These are phyloP conservation scores for Muntiacus muntjak DNA, from an alignment of 2,113 vertebrate species.

Conservation along the genomic window DNA sequence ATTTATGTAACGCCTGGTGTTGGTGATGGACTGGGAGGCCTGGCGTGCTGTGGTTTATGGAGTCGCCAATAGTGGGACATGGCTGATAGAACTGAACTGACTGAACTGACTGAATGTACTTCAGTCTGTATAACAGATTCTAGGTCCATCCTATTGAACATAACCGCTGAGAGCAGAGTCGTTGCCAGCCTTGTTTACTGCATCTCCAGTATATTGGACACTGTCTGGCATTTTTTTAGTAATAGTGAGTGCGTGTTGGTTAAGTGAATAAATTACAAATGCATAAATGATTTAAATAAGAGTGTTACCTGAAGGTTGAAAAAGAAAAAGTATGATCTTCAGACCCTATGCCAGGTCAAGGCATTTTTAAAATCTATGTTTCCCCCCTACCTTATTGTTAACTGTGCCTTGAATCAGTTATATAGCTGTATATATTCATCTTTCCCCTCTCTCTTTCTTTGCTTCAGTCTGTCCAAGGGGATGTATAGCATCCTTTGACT, in stretches of 20 bases:
- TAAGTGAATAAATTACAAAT: not conserved
- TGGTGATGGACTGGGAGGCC: not conserved
- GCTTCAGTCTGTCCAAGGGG: not conserved
- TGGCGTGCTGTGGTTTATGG: not conserved
- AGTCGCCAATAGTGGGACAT: not conserved
- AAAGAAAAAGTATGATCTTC: not conserved
- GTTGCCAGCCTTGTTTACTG: not conserved
- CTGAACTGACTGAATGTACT: not conserved
- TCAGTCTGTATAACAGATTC: not conserved
- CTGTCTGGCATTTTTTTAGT: not conserved
- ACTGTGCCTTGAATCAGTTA: not conserved
- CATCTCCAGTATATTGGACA: not conserved
- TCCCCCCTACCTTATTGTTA: not conserved
- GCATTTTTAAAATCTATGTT: not conserved
- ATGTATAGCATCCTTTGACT: not conserved
- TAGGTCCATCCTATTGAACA: not conserved
- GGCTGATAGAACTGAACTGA: rapidly evolving
- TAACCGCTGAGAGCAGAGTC: not conserved
- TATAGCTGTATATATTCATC: not conserved
- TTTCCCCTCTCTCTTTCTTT: not conserved
- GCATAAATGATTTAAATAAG: not conserved
- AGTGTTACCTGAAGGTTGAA: not conserved
- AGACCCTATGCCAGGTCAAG: not conserved
- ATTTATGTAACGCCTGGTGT: not conserved
- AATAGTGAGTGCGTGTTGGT: no score